Evolutionary conservation across 2,888 invertebrate species (phyloP), one percentile per base, ranked within the genome.

Genomic region (Amblyjoppa proteus): DNA sequence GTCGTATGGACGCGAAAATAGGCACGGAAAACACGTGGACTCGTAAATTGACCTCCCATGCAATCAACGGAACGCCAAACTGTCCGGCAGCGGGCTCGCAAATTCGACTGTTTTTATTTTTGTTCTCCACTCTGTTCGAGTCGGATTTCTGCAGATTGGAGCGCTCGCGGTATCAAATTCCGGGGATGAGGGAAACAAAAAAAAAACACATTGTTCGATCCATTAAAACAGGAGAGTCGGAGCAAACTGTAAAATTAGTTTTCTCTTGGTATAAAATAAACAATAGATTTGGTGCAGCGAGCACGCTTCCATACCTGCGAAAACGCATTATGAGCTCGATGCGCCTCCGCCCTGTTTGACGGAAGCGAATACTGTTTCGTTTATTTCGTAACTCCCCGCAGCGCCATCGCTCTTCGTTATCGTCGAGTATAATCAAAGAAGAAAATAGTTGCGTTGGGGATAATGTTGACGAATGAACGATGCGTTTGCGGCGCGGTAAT

Each of bases 391-490:
- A 2, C 25, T 25, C 28, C 13, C 2, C 1, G 4, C 20, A 13
- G 2, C 56, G 25, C 28, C 11, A 45, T 45, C 13, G 13, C 28
- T 6, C 13, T 28, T 13, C 3, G 58, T 58, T 58, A 25, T 58
- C 3, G 58, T 56, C 9, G 25, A 1, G 7, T 9, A 2, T 25
- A 58, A 28, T 58, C 1, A 4, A 25, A 11, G 4, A 13, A 9
- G 0, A 58, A 58, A 58, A 58, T 20, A 28, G 13, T 28, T 58
- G 7, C 1, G 41, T 69, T 31, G 1, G 49, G 34, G n/a, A 20
- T 51, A 51, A 74, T 70, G 4, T 61, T 69, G 53, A 79, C 13
- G 45, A 83, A 74, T 41, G 53, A 13, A 69, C 68, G 28, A 51
- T 56, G 38, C 31, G 7, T 11, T 81, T 70, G 64, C n/a, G 34